Conservation (phyloP, 2,888 invertebrate genomes). For the Trachelus troglodyta region DNA sequence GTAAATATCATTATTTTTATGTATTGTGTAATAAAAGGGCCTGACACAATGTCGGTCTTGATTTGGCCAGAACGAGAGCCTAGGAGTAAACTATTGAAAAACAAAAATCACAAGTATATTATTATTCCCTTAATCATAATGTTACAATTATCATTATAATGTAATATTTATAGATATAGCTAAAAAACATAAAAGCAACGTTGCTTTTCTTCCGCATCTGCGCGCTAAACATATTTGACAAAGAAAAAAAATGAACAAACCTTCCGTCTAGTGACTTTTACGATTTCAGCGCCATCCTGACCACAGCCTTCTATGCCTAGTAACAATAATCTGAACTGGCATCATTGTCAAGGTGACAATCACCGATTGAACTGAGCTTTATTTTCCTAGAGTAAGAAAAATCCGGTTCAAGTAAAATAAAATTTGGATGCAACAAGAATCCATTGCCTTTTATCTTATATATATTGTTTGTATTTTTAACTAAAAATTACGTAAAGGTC, state of each 20-base stretch:
- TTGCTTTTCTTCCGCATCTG: neutral
- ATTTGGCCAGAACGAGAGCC: slow-evolving; percentile 54
- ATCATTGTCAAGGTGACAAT: neutral
- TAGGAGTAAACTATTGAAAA: slow-evolving; percentile 56
- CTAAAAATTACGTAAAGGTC: neutral
- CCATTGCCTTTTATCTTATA: neutral
- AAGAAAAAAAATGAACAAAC: neutral
- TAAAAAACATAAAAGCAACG: neutral
- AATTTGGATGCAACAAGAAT: neutral
- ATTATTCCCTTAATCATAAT: neutral
- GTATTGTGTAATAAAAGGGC: slow-evolving; percentile 52
- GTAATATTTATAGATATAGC: neutral
- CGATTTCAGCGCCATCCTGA: neutral
- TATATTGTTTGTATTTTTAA: neutral
- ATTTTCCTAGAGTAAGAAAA: neutral
- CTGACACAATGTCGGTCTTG: slow-evolving; percentile 39
- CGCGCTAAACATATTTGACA: neutral
- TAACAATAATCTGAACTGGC: neutral
- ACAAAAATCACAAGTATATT: neutral
- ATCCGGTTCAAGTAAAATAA: neutral
- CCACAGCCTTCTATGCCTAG: neutral
- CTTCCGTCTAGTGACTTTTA: neutral
- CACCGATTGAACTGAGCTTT: neutral
- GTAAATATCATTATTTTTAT: slow-evolving; percentile 63
- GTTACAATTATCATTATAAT: neutral